Percentiles rank a stretch among this genome's conserved stretches.
These are phyloP conservation scores for Lepidochrysops patricia DNA, from an alignment of 2,888 invertebrate genomes.

Conservation along the genomic window DNA sequence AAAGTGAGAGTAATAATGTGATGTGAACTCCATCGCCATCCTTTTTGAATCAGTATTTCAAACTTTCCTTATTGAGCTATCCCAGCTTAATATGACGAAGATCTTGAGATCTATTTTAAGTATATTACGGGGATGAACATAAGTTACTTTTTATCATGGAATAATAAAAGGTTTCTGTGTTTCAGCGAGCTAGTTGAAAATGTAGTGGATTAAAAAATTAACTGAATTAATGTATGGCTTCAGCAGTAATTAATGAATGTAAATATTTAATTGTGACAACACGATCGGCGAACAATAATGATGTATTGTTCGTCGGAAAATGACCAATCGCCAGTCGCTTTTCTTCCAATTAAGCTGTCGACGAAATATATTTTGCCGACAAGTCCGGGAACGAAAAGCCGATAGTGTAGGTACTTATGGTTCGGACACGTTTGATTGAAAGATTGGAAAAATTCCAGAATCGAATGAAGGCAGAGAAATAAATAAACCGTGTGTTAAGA, in stretches of 20 bases:
- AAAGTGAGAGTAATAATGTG: background rate
- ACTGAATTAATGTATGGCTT: background rate
- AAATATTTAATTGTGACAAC: background rate
- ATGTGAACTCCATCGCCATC: too few species aligned
- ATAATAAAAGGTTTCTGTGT: too few species aligned
- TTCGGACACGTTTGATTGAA: background rate
- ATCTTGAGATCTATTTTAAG: too few species aligned
- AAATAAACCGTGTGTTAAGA: too few species aligned
- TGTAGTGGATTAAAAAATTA: background rate
- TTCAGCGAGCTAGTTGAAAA: too few species aligned
- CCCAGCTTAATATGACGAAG: too few species aligned
- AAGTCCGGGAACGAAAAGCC: background rate
- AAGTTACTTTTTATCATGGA: too few species aligned
- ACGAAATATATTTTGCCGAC: background rate
- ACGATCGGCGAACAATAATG: background rate
- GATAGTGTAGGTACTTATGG: background rate
- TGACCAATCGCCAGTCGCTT: background rate
- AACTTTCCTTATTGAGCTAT: too few species aligned
- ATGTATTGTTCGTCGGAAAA: background rate
- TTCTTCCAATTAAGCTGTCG: constrained; percentile 4
- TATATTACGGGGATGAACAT: too few species aligned
- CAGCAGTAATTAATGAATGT: background rate
- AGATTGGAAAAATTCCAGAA: too few species aligned
- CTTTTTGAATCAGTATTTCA: too few species aligned
- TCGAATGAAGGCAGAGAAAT: too few species aligned